These are phyloP conservation scores for Apoderus coryli DNA, from an alignment of 2,888 invertebrate genomes.

Conservation along the genomic window DNA sequence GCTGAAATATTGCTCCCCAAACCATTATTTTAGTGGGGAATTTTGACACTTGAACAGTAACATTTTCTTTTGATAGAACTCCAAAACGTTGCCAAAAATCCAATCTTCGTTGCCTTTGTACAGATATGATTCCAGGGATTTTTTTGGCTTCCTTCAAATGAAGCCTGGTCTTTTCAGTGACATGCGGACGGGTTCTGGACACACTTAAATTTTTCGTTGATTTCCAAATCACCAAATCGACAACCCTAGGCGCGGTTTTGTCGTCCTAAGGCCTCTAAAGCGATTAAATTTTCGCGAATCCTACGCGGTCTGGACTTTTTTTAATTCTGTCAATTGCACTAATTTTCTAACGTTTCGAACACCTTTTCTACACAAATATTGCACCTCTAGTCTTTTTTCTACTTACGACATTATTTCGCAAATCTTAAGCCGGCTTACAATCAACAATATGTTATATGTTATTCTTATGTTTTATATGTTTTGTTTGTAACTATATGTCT, in stretches of 20 bases:
- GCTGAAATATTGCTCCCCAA: slow-evolving; percentile 17
- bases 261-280: slow-evolving; percentile 7
- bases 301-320: slow-evolving; percentile 1
- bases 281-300: slow-evolving; percentile 5
- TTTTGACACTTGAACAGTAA: slow-evolving; percentile 8
- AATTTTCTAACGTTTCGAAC: slow-evolving; percentile 3
- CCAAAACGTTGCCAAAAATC: slow-evolving; percentile 9
- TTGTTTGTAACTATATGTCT: too few species aligned
- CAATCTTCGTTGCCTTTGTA: slow-evolving; percentile 1
- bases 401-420: slow-evolving; percentile 8
- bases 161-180: slow-evolving; percentile 1
- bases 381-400: slow-evolving; percentile 2
- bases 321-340: slow-evolving; percentile 7
- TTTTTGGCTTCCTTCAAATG: slow-evolving; percentile 1
- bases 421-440: slow-evolving; percentile 6
- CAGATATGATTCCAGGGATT: slow-evolving; percentile 1
- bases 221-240: slow-evolving; percentile 7
- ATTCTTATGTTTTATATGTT: too few species aligned
- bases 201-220: slow-evolving; percentile 4
- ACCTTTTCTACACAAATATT: slow-evolving; percentile 8
- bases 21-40: slow-evolving; percentile 9
- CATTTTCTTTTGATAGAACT: slow-evolving; percentile 8
- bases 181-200: background rate
- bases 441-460: slow-evolving; percentile 10
- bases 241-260: slow-evolving; percentile 5